Conservation (phyloP, 1,140 invertebrate genomes). For the Sycophaga agraensis region DNA sequence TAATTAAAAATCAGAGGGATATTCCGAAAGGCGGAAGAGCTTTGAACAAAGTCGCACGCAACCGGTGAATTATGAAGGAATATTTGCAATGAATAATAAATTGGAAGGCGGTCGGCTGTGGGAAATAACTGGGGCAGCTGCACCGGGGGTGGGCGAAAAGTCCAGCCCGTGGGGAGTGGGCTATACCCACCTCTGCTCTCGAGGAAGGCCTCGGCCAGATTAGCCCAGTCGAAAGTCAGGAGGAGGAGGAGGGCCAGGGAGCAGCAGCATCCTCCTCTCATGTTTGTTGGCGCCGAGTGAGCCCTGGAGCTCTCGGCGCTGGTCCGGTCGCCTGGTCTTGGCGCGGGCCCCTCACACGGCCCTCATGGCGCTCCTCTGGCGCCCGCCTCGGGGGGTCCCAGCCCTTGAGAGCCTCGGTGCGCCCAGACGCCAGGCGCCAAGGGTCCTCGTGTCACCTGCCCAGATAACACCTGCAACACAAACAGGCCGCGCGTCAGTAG, state of each 20-base stretch:
- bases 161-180: too few species aligned
- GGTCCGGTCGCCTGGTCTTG: not conserved
- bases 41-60: too few species aligned
- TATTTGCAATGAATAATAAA: too few species aligned
- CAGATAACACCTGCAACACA: constrained; percentile 45
- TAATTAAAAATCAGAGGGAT: too few species aligned
- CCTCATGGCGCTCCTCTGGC: not conserved
- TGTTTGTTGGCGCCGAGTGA: constrained; percentile 23
- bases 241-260: not conserved
- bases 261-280: constrained; percentile 20
- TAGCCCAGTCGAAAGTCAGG: not conserved
- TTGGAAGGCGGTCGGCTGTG: too few species aligned
- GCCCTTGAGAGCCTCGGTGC: not conserved
- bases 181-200: constrained; percentile 18
- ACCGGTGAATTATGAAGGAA: too few species aligned
- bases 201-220: constrained; percentile 17
- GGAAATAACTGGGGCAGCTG: too few species aligned
- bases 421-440: constrained; percentile 8
- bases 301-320: not conserved
- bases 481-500: too few species aligned
- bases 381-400: not conserved
- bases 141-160: too few species aligned
- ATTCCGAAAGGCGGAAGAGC: too few species aligned
- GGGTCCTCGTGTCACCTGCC: constrained; percentile 42
- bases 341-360: not conserved